Conservation (phyloP, 2,797 vertebrate genomes). For the Clarias fuscus region DNA sequence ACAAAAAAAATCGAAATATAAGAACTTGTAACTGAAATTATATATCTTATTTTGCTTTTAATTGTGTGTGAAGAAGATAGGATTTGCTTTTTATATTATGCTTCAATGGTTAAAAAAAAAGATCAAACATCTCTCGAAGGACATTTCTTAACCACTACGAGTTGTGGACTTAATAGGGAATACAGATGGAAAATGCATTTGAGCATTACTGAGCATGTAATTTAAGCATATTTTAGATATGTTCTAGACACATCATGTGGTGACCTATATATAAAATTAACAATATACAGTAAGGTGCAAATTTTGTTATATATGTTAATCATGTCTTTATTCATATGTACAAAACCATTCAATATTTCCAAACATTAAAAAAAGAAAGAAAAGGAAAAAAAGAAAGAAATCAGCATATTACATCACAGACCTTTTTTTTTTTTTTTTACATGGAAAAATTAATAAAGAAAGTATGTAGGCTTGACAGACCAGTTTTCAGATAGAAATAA, state of each 20-base stretch:
- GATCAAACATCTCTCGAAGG: constrained; percentile 25
- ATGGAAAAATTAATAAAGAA: no score
- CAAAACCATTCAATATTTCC: no score
- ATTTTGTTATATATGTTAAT: no score
- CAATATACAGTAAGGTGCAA: neutral
- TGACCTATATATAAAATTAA: constrained; percentile 5
- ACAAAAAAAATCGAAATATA: constrained; percentile 29
- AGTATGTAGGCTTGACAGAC: no score
- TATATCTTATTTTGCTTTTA: constrained; percentile 28
- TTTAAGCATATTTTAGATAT: constrained; percentile 5
- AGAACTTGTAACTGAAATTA: constrained; percentile 20
- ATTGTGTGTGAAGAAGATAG: constrained; percentile 1
- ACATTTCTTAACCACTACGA: neutral
- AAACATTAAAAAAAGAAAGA: no score
- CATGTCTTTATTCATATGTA: no score
- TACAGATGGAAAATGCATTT: constrained; percentile 17
- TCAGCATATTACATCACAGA: no score
- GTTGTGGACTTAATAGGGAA: constrained; percentile 1
- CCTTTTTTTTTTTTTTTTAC: no score
- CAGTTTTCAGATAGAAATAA: no score
- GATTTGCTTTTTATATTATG: constrained; percentile 28
- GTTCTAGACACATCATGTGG: neutral
- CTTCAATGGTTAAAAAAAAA: constrained; percentile 8
- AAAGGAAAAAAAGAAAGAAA: no score
- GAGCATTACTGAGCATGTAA: constrained; percentile 1